Conservation (phyloP, 2,797 vertebrate species). For the Ibycter americanus region DNA sequence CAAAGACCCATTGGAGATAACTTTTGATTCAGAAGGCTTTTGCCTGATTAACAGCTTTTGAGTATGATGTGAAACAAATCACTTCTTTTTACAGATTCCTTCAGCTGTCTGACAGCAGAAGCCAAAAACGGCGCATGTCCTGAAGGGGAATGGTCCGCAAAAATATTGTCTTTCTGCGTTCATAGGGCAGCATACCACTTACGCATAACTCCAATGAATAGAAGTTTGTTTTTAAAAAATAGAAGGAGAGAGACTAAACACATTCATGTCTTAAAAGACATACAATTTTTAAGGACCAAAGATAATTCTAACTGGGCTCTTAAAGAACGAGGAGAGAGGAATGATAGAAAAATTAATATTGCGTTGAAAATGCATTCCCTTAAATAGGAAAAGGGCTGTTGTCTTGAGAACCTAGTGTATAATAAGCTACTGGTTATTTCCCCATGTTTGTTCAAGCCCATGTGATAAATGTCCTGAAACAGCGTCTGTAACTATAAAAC, state of each 20-base stretch:
- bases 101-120: background rate
- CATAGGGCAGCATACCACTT: background rate
- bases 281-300: background rate
- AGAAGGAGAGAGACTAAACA: background rate
- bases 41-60: background rate
- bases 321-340: background rate
- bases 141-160: background rate
- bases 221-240: background rate
- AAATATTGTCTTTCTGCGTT: background rate
- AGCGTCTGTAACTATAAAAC: slow-evolving; percentile 23
- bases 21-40: background rate
- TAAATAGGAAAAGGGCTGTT: background rate
- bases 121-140: background rate
- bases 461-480: background rate
- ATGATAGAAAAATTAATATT: background rate
- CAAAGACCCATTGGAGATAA: background rate
- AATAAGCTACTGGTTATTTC: background rate
- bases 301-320: background rate
- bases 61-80: background rate
- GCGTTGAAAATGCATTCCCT: background rate
- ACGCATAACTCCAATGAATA: background rate
- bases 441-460: slow-evolving; percentile 19
- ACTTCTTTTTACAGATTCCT: background rate
- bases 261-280: background rate
- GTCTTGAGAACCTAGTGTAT: background rate